Percentiles rank a stretch among this genome's conserved stretches.
phyloP scores from a whole-genome alignment of 2,113 vertebrate genomes.

The Scolopax mira region DNA sequence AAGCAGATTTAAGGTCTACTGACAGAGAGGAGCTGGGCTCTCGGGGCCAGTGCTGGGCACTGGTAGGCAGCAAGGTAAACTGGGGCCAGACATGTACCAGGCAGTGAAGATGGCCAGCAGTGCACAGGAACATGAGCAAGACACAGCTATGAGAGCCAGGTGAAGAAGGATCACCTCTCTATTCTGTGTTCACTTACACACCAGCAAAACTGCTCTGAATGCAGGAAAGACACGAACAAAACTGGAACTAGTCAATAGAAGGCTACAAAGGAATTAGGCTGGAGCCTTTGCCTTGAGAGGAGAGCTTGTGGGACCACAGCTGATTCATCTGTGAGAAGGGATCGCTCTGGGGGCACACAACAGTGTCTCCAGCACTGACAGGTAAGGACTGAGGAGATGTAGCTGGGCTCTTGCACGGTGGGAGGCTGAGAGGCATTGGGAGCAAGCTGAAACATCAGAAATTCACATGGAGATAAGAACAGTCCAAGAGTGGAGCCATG shows the following conservation, averaged over 20 bases:
- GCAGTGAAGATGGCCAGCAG: background rate
- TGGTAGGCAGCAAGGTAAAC: background rate
- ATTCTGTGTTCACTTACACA: background rate
- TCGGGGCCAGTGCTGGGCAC: background rate
- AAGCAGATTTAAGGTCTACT: background rate
- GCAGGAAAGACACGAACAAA: background rate
- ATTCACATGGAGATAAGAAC: background rate
- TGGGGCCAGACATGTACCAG: background rate
- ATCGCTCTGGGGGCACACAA: background rate
- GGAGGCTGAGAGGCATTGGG: background rate
- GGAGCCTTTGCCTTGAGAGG: background rate
- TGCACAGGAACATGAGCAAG: accelerated
- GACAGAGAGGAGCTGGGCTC: background rate
- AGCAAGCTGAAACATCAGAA: background rate
- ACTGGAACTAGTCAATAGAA: background rate
- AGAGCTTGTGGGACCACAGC: background rate
- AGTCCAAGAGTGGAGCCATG: background rate
- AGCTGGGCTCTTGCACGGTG: background rate
- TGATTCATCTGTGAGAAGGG: background rate
- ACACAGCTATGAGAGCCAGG: background rate
- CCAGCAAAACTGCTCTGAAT: background rate
- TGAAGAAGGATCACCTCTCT: background rate
- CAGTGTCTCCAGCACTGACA: background rate
- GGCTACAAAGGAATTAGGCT: background rate
- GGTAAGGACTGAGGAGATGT: background rate